These are phyloP conservation scores for Carcinoscorpius rotundicauda DNA, from an alignment of 1,140 invertebrate genomes.

Conservation along the genomic window DNA sequence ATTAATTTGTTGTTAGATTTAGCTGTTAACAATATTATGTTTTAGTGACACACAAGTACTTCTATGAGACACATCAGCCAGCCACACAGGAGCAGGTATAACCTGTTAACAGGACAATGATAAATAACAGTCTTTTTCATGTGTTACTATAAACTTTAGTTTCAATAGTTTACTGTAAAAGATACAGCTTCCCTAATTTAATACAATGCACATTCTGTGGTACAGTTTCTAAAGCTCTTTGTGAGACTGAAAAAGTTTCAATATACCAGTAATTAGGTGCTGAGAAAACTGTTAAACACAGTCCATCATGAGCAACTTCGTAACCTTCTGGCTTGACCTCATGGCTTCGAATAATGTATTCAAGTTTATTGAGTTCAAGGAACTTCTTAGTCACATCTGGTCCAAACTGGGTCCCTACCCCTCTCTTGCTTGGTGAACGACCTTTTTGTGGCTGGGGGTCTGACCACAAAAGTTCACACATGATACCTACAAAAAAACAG, in stretches of 20 bases:
- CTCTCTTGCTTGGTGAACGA: slow-evolving; percentile 82
- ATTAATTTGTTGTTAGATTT: too few relatives aligned
- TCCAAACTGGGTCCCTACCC: slow-evolving; percentile 96
- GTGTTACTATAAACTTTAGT: background rate
- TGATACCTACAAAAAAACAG: slow-evolving; percentile 46
- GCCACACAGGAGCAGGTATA: too few relatives aligned
- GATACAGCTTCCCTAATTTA: background rate
- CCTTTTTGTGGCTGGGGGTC: slow-evolving; percentile 86
- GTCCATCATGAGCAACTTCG: slow-evolving; percentile 83
- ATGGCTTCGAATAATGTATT: slow-evolving; percentile 92
- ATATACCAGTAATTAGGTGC: slow-evolving; percentile 96
- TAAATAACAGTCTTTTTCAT: too few relatives aligned
- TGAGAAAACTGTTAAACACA: slow-evolving; percentile 92
- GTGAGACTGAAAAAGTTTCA: background rate
- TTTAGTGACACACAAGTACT: too few relatives aligned
- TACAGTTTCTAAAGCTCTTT: background rate
- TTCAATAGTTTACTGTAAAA: background rate
- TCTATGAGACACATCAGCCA: too few relatives aligned
- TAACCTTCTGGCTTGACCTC: slow-evolving; percentile 97
- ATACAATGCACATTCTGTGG: background rate
- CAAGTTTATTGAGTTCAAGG: slow-evolving; percentile 67
- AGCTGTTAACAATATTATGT: too few relatives aligned
- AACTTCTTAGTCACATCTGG: slow-evolving; percentile 91
- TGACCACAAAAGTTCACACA: slow-evolving; percentile 97
- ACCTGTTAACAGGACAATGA: too few relatives aligned